phyloP scores from a whole-genome alignment of 2,888 invertebrate species.

The Venusia cambrica region DNA sequence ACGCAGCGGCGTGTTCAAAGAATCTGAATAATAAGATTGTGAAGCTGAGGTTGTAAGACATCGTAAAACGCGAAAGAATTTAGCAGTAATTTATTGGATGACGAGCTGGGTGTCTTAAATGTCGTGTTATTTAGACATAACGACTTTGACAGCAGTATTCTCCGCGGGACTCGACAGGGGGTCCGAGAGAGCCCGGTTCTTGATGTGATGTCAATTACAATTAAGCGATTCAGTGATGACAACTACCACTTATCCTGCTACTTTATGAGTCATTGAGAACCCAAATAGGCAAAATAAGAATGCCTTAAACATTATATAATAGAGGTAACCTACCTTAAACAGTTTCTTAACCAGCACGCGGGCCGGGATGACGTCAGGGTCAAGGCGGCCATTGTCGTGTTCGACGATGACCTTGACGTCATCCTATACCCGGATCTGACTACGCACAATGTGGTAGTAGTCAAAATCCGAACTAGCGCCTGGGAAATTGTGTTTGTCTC shows the following conservation, averaged over 20 bases:
- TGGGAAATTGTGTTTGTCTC: too few relatives aligned
- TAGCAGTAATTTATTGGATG: conserved; percentile 20
- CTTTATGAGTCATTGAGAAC: conserved; percentile 17
- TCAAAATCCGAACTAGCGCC: too few relatives aligned
- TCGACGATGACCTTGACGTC: too few relatives aligned
- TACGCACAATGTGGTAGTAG: too few relatives aligned
- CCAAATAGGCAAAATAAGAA: too few relatives aligned
- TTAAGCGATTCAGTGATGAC: conserved; percentile 24
- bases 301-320: too few relatives aligned
- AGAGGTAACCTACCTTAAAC: too few relatives aligned
- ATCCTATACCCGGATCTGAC: too few relatives aligned
- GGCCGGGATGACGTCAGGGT: too few relatives aligned
- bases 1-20: conserved; percentile 28
- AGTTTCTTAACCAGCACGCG: too few relatives aligned
- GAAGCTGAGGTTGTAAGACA: conserved; percentile 15
- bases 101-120: conserved; percentile 13
- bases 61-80: conserved; percentile 21
- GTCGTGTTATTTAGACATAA: conserved; percentile 11
- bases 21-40: conserved; percentile 24
- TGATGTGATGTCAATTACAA: conserved; percentile 19
- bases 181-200: too few relatives aligned
- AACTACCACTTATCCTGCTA: conserved; percentile 17
- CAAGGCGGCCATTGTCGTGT: too few relatives aligned
- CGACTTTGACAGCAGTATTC: conserved; percentile 16
- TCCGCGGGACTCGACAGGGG: conserved; percentile 22